Conservation (phyloP, 2,888 invertebrate genomes). For the Andrena dorsata region DNA sequence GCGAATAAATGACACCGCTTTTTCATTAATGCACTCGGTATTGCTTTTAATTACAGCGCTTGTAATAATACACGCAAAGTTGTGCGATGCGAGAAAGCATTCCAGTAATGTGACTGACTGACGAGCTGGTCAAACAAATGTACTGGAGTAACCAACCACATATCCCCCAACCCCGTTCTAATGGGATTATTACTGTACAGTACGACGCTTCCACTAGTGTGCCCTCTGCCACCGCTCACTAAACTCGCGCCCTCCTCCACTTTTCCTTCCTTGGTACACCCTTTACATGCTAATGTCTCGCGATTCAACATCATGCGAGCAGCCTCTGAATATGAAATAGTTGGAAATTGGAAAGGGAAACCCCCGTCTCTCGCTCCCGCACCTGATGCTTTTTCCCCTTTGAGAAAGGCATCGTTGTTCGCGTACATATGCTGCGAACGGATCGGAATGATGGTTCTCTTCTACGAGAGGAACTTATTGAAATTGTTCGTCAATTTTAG, state of each 20-base stretch:
- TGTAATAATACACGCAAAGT: no score
- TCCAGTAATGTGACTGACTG: neutral
- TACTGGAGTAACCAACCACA: constrained; percentile 3
- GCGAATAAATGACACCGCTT: neutral
- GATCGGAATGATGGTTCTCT: constrained; percentile 10
- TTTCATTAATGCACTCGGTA: neutral
- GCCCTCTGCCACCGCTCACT: constrained; percentile 18
- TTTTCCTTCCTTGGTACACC: constrained; percentile 67
- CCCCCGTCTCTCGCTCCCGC: constrained; percentile 53
- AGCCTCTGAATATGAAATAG: constrained; percentile 77
- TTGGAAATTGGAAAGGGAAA: constrained; percentile 73
- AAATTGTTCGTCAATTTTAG: constrained; percentile 3
- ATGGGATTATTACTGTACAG: constrained; percentile 73
- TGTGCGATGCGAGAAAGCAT: neutral
- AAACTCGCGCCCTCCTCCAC: constrained; percentile 34
- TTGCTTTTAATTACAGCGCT: constrained; percentile 1
- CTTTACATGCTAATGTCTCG: constrained; percentile 79
- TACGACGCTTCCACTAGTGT: constrained; percentile 49
- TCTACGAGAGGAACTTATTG: neutral
- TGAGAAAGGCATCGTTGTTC: constrained; percentile 6
- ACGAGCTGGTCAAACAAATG: constrained; percentile 22
- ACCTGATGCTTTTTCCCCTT: constrained; percentile 53
- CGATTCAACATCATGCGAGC: constrained; percentile 75
- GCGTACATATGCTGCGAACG: constrained; percentile 20
- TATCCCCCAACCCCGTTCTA: constrained; percentile 45